Percentiles rank a stretch among this genome's conserved stretches.
These are phyloP conservation scores for Beris chalybata DNA, from an alignment of 2,888 invertebrate genomes.

Conservation along the genomic window DNA sequence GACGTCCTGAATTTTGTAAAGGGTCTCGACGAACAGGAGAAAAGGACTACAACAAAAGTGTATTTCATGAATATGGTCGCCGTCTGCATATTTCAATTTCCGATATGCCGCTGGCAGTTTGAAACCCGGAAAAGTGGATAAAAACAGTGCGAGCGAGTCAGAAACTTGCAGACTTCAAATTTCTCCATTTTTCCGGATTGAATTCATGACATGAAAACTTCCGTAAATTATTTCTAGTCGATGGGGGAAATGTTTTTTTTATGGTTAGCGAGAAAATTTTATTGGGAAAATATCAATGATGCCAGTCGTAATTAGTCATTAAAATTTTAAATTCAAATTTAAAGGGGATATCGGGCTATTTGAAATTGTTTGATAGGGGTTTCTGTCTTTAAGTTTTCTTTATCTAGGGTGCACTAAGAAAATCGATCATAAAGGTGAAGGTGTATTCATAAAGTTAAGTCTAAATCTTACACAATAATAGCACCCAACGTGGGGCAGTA, in stretches of 20 bases:
- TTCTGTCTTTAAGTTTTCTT: no score
- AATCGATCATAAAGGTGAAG: no score
- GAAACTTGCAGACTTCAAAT: conserved; percentile 13
- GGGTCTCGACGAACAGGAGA: conserved; percentile 5
- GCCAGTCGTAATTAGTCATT: conserved; percentile 21
- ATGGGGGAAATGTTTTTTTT: conserved; percentile 12
- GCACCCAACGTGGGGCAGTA: no score
- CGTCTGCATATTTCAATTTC: conserved; percentile 35
- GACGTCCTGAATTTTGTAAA: conserved; percentile 33
- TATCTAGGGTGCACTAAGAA: no score
- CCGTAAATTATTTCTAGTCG: conserved; percentile 28
- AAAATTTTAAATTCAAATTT: conserved; percentile 4
- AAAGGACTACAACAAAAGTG: conserved; percentile 3
- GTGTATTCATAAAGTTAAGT: no score
- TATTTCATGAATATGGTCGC: conserved; percentile 19
- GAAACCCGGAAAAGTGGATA: conserved; percentile 32
- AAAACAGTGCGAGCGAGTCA: conserved; percentile 17
- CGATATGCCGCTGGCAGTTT: conserved; percentile 34
- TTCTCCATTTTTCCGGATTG: conserved; percentile 1
- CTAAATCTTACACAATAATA: no score
- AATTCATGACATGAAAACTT: conserved; percentile 33
- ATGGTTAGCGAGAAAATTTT: conserved; percentile 15
- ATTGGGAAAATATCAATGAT: no score
- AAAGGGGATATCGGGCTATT: no score
- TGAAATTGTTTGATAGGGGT: no score